Evolutionary conservation across 2,113 vertebrate genomes (phyloP), one percentile per base, ranked within the genome.

Genomic region (Sturnus vulgaris): DNA sequence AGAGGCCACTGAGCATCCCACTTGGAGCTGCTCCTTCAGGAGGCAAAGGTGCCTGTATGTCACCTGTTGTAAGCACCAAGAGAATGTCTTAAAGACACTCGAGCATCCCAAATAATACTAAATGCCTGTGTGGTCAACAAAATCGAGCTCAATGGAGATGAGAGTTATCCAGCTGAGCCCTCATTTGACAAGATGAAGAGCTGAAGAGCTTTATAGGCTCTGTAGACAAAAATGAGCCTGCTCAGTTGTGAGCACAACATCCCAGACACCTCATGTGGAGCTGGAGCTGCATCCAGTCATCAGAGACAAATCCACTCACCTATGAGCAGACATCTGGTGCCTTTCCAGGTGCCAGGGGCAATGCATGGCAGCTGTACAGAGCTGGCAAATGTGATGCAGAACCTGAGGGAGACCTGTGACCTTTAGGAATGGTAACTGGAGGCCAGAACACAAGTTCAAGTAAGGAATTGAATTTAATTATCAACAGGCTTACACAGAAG

Each of bases 401-500:
- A 81, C 71, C 80, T 92, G 71, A 63, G 92, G 86, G 86, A 95
- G 2, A 63, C 39, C 56, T 90, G 71, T 78, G 88, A 94, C 86
- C 86, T 95, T 94, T 92, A 70, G 35, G 55, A 86, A 70, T 6
- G 23, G 15, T 20, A 70, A 57, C 63, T 66, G 76, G 37, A 75
- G 63, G 44, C 72, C 52, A 66, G 44, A 17, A 81, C 35, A 66
- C 18, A 9, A 15, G 3, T 63, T 90, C 21, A 59, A 27, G 79
- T 6, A 22, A 33, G 28, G 18, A 50, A 35, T 5, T 81, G 18
- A 80, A 46, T 73, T 72, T 55, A 65, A 44, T 39, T 35, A 55
- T 42, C 57, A 93, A 49, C 28, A 73, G 28, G 20, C 12, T 87
- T 53, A 18, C 70, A 68, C 14, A 69, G 53, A 72, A 49, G 4